Base-by-base conservation (phyloP, 2,888 invertebrate genomes). In the Ommatoiulus sabulosus region DNA sequence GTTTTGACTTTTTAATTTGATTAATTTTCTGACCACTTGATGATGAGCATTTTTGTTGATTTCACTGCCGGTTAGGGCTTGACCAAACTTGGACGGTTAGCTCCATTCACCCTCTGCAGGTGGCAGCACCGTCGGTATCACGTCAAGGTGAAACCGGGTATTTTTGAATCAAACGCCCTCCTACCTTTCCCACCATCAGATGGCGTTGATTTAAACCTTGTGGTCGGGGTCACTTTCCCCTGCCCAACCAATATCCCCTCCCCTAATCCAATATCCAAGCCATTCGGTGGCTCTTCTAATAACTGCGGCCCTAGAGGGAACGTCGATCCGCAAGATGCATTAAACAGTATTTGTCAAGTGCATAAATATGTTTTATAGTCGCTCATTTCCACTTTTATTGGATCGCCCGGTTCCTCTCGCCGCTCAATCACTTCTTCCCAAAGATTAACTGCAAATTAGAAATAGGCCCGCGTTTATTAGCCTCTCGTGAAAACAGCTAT, bases 331-430 rank as follows among this genome's bases (percentile, higher is more conserved):
- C 15, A 35, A 80, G 35, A 80, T 80, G 80, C 80, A 80, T 35
- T 12, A 80, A 80, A 80, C 80, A 80, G 80, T 80, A 80, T 80
- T 80, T 80, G 80, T 35, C 80, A 80, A 80, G 80, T 80, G 80
- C 80, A 80, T 80, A 80, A 80, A 80, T 80, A 80, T 80, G 80
- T 80, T 80, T 80, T 80, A 80, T 80, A 80, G 80, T 80, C 80
- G 10, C 80, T 80, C 72, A 72, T 72, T 72, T 72, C 72, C 72
- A 8, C 7, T 72, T 72, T 80, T 80, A 80, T 80, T 80, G 80
- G 35, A 80, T 80, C 24, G 80, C 80, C 24, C 12, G 15, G 4
- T 57, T 57, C 57, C 57, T 17, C 57, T 4, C 57, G 10, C 80
- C 57, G 10, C 80, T 80, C 80, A 80, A 80, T 80, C 80, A 80